Percentiles rank a stretch among this genome's conserved stretches.
Conservation (phyloP, 2,888 invertebrate genomes). For the Serripes groenlandicus region DNA sequence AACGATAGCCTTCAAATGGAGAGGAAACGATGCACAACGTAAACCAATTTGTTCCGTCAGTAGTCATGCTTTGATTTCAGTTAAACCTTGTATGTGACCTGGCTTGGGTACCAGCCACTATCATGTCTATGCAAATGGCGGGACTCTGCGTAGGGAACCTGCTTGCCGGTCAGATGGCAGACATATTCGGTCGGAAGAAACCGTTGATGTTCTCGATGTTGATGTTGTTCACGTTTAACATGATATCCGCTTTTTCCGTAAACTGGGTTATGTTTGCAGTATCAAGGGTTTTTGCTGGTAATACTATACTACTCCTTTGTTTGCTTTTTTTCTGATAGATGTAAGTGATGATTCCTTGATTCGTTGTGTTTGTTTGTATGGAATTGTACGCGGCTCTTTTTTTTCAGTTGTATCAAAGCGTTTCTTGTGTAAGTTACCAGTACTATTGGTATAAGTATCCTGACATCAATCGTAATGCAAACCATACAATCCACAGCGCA, state of each 20-base stretch:
- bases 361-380: too few species aligned
- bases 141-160: constrained; percentile 32
- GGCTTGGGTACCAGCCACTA: constrained; percentile 29
- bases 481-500: too few species aligned
- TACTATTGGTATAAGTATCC: too few species aligned
- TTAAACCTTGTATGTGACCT: constrained; percentile 39
- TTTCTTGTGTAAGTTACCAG: too few species aligned
- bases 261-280: constrained; percentile 48
- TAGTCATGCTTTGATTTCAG: constrained; percentile 4
- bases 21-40: too few species aligned
- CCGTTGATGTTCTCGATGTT: constrained; percentile 18
- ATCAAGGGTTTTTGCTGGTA: background rate
- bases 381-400: too few species aligned
- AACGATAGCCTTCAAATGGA: too few species aligned
- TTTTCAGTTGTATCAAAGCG: too few species aligned
- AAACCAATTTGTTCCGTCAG: too few species aligned
- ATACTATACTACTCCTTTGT: background rate
- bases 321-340: background rate
- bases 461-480: too few species aligned
- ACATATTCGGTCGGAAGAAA: constrained; percentile 40
- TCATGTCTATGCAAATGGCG: constrained; percentile 40
- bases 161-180: constrained; percentile 41
- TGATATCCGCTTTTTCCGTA: constrained; percentile 27
- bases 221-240: constrained; percentile 2
- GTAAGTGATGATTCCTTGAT: too few species aligned